Base-by-base conservation (phyloP, 2,888 invertebrate genomes). In the Rhopalosiphum nymphaeae region DNA sequence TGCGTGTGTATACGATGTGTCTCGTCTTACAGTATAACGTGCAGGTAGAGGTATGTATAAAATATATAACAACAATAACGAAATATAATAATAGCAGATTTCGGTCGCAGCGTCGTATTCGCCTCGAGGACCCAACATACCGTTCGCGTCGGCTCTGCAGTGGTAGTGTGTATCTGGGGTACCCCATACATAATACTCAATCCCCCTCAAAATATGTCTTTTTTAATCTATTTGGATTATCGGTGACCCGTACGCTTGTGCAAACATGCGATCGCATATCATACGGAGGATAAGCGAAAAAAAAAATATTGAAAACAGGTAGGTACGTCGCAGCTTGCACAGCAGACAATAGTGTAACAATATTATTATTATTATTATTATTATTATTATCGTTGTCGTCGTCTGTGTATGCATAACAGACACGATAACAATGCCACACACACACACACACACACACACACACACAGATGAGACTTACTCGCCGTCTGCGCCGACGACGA, bases 161-260 rank as follows among this genome's bases (percentile, higher is more conserved):
- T 36, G 5, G 36, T 78, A 36, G 78, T 78, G 9, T 21, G 21
- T 78, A 78, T 9, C 78, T 78, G 26, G n/a, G 29, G 36, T 78
- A 78, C 78, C 78, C 78, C 9, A 78, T 67, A n/a, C 67, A 67
- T 78, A 21, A 78, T 78, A 78, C 78, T 0, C 36, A 78, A 61
- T 67, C 42, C 42, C 42, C 91, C 13, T 84, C 25, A 36, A 25
- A 84, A 91, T 42, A 56, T 53, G 53, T 53, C 53, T 53, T 53
- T 36, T 92, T 92, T 92, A 88, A 92, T 92, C 92, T 78, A 92
- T 88, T 88, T 92, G 36, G 88, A 92, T 92, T 92, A 92, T 92
- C 92, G 16, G 84, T 29, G 91, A 91, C 26, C 84, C 84, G 42
- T 42, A 91, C 26, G 78, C 26, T 26, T 44, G 61, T 29, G 46